phyloP scores from a whole-genome alignment of 2,797 vertebrate genomes.

The Manis crassicaudata region DNA sequence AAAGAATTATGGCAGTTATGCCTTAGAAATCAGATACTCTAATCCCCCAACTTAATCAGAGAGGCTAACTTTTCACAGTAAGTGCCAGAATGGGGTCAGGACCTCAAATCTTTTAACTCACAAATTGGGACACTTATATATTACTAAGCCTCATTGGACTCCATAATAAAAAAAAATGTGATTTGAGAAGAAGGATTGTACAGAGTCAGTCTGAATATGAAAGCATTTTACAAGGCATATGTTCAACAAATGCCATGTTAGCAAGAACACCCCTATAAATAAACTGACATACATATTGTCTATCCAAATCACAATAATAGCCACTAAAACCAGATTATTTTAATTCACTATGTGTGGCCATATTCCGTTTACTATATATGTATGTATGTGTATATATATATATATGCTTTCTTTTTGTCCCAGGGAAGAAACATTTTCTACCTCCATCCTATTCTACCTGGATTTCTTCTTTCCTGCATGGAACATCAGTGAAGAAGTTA shows the following conservation, averaged over 20 bases:
- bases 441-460: not conserved
- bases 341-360: slow-evolving; percentile 18
- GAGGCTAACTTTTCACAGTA: slow-evolving; percentile 48
- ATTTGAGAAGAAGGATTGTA: not conserved
- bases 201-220: not conserved
- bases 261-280: slow-evolving; percentile 29
- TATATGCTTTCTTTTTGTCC: not conserved
- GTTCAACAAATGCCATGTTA: slow-evolving; percentile 38
- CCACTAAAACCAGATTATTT: slow-evolving; percentile 13
- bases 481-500: not conserved
- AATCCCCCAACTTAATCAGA: slow-evolving; percentile 48
- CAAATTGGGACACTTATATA: slow-evolving; percentile 32
- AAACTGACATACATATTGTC: not conserved
- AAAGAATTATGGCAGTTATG: slow-evolving; percentile 43
- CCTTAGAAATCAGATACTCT: slow-evolving; percentile 42
- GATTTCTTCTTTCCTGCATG: slow-evolving; percentile 20
- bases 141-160: slow-evolving; percentile 11
- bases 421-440: slow-evolving; percentile 49
- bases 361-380: not conserved
- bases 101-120: slow-evolving; percentile 38
- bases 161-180: slow-evolving; percentile 39
- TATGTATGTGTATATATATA: not conserved
- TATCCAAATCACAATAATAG: slow-evolving; percentile 11
- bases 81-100: slow-evolving; percentile 11
- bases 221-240: slow-evolving; percentile 36